Conservation (phyloP, 2,113 vertebrate species). For the Ceyx melanurus region DNA sequence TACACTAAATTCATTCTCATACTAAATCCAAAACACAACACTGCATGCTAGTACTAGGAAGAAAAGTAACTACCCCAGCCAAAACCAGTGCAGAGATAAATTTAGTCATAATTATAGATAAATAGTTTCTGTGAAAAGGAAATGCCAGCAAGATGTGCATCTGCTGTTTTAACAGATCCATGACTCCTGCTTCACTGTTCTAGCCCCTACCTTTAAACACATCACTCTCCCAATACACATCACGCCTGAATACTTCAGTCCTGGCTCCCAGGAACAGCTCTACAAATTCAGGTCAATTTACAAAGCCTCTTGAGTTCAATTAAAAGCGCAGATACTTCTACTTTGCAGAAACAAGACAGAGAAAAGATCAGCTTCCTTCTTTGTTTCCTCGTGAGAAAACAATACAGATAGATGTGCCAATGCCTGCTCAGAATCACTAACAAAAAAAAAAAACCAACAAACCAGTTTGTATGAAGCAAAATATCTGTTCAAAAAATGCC, state of each 20-base stretch:
- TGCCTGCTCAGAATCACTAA: conserved; percentile 41
- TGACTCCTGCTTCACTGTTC: background rate
- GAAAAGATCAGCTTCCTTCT: background rate
- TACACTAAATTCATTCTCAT: background rate
- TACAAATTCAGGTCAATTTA: conserved; percentile 47
- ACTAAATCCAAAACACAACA: background rate
- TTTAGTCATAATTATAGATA: background rate
- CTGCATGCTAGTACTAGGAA: background rate
- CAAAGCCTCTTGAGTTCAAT: conserved; percentile 63
- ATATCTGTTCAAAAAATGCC: background rate
- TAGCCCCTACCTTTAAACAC: background rate
- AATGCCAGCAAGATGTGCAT: background rate
- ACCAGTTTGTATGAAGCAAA: background rate
- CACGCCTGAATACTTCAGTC: conserved; percentile 49
- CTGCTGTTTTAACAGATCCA: background rate
- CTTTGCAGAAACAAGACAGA: conserved; percentile 37
- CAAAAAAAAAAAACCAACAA: background rate
- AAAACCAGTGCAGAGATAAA: background rate
- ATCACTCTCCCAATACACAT: conserved; percentile 23
- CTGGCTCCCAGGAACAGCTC: conserved; percentile 19
- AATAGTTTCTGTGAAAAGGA: background rate
- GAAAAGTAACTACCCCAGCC: background rate
- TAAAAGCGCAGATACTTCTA: conserved; percentile 43
- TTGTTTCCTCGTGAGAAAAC: conserved; percentile 24
- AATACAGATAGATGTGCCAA: background rate